Base-by-base conservation (phyloP, 2,888 invertebrate species). In the Megaustenia siamemsis region DNA sequence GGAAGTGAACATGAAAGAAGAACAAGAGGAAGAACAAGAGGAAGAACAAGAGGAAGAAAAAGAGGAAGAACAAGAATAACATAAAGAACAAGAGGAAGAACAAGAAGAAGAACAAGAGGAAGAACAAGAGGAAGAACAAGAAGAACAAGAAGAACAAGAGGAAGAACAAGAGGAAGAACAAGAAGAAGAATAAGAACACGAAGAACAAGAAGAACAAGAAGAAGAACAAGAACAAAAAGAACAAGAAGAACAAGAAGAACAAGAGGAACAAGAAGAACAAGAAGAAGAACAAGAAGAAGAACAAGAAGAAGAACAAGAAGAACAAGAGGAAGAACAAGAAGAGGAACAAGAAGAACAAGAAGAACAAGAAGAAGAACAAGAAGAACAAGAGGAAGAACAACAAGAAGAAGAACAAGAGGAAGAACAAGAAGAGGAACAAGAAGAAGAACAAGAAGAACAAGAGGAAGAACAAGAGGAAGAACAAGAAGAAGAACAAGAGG, bases 1-100 rank as follows among this genome's bases (percentile, higher is more conserved):
- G n/a, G n/a, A n/a, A n/a, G n/a, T n/a, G n/a, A n/a, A n/a, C n/a
- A n/a, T n/a, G n/a, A 24, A 68, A 35, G 66, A 68, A 68, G 66
- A 68, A 68, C 28, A 68, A 68, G 66, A 68, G 32, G 66, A 68
- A 68, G 66, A 68, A 68, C 5, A 68, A 68, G 66, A 68, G 32
- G 66, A 68, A 68, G 66, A 68, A 68, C 28, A 68, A 68, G 66
- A 68, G 32, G 66, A 68, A 68, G 66, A 68, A 68, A 18, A 28
- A 68, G 32, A 28, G 32, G 18, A 68, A 56, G 56, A 56, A 56
- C 24, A 56, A 56, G 56, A 56, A 56, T 4, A 56, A 18, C 4
- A 56, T 4, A n/a, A 56, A 56, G 56, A 56, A 56, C 24, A 56
- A 56, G 56, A 56, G n/a, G 56, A 56, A 56, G 56, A 56, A 56